Percentiles rank a stretch among this genome's conserved stretches.
Evolutionary conservation across 2,113 vertebrate genomes (phyloP).

Genomic region (Herpailurus yagouaroundi): DNA sequence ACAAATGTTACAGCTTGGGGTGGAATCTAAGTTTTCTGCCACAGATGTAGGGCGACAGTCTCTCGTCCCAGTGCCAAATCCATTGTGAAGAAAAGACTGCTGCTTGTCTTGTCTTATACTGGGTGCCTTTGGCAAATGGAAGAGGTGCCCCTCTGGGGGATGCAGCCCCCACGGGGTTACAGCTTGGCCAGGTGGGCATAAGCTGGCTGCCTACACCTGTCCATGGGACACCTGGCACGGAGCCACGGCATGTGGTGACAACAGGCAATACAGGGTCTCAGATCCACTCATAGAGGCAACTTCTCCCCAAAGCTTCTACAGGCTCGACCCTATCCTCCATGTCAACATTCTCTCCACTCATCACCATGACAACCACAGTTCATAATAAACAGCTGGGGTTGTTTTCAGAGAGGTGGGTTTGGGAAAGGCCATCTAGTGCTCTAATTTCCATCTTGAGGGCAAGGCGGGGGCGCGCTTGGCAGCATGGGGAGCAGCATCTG

Average conservation of each 20-base stretch:
- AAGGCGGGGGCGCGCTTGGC: not conserved
- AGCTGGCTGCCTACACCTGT: rapidly evolving
- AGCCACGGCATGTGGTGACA: not conserved
- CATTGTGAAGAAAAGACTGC: rapidly evolving
- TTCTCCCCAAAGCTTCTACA: not conserved
- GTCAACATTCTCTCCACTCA: not conserved
- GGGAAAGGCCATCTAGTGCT: not conserved
- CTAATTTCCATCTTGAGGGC: not conserved
- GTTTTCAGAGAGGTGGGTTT: not conserved
- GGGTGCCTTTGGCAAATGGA: not conserved
- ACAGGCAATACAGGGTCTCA: not conserved
- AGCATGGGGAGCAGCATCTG: rapidly evolving
- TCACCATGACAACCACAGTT: conserved; percentile 58
- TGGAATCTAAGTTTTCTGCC: not conserved
- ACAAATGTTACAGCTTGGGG: not conserved
- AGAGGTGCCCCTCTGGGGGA: not conserved
- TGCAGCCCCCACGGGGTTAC: rapidly evolving
- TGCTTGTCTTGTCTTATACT: rapidly evolving
- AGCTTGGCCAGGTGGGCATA: not conserved
- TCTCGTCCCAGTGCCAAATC: not conserved
- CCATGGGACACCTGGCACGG: rapidly evolving
- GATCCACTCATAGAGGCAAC: not conserved
- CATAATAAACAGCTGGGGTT: not conserved
- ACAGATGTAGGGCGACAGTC: not conserved
- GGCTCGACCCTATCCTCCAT: not conserved